A percentile compares a stretch with the other conserved stretches of the same genome.
Conservation (phyloP, 2,113 vertebrate species). For the Stomatorhinus ivindoensis region DNA sequence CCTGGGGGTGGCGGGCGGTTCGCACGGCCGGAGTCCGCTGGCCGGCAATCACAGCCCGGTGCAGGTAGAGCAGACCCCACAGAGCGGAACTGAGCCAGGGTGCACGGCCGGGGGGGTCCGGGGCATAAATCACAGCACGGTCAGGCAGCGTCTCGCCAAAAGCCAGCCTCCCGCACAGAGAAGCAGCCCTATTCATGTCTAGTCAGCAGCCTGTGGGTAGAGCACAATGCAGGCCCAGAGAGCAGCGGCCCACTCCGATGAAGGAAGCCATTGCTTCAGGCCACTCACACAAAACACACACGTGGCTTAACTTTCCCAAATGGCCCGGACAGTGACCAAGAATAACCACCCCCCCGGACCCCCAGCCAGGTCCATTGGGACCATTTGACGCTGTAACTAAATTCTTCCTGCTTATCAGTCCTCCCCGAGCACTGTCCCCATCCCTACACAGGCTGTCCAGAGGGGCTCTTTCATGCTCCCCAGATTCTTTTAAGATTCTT, state of each 20-base stretch:
- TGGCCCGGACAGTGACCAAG: slow-evolving; percentile 15
- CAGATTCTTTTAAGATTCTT: not conserved
- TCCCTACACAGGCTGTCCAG: not conserved
- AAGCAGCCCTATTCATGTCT: not conserved
- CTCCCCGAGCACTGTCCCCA: not conserved
- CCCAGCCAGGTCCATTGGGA: slow-evolving; percentile 26
- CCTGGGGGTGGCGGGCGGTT: not conserved
- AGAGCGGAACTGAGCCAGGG: not conserved
- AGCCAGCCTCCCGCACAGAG: not conserved
- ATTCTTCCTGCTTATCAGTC: not conserved
- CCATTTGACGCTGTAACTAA: not conserved
- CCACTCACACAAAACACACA: slow-evolving; percentile 17
- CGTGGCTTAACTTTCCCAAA: not conserved
- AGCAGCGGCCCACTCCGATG: not conserved
- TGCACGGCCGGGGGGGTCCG: not conserved
- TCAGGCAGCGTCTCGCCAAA: not conserved
- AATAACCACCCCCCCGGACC: not conserved
- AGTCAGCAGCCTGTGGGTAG: not conserved
- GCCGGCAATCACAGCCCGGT: not conserved
- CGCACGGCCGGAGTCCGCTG: not conserved
- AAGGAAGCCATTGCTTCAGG: not conserved
- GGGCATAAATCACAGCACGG: not conserved
- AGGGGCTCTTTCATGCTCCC: not conserved
- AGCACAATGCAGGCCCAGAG: not conserved
- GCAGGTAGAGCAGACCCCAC: not conserved